A percentile compares a stretch with the other conserved stretches of the same genome.
Evolutionary conservation across 2,113 vertebrate species (phyloP).

Genomic region (Enhydra lutris): DNA sequence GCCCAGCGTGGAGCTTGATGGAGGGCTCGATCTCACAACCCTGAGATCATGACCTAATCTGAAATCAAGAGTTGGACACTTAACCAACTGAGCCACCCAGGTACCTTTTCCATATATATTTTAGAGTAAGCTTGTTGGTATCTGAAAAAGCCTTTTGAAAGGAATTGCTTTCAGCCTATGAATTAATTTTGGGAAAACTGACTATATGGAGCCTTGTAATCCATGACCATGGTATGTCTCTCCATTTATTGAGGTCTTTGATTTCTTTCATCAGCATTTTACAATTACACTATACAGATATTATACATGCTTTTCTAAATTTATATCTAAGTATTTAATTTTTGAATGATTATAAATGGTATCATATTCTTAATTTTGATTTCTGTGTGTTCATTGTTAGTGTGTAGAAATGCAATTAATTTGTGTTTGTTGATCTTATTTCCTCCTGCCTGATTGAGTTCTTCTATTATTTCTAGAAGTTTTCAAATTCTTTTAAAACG

Average conservation of each 20-base stretch:
- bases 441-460: neutral
- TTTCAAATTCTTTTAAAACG: neutral
- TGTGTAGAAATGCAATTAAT: neutral
- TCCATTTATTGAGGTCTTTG: neutral
- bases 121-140: neutral
- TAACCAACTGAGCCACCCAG: neutral
- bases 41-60: neutral
- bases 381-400: neutral
- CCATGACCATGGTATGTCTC: neutral
- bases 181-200: neutral
- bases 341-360: neutral
- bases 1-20: neutral
- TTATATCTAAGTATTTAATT: neutral
- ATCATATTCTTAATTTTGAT: constrained; percentile 9
- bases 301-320: neutral
- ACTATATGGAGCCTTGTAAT: neutral
- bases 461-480: neutral
- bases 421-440: neutral
- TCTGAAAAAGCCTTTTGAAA: neutral
- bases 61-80: neutral
- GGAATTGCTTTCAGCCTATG: neutral
- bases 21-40: neutral
- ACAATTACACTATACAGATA: neutral
- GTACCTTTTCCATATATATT: neutral
- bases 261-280: neutral